Base-by-base conservation (phyloP, 2,888 invertebrate species). In the Peribatodes rhomboidaria region DNA sequence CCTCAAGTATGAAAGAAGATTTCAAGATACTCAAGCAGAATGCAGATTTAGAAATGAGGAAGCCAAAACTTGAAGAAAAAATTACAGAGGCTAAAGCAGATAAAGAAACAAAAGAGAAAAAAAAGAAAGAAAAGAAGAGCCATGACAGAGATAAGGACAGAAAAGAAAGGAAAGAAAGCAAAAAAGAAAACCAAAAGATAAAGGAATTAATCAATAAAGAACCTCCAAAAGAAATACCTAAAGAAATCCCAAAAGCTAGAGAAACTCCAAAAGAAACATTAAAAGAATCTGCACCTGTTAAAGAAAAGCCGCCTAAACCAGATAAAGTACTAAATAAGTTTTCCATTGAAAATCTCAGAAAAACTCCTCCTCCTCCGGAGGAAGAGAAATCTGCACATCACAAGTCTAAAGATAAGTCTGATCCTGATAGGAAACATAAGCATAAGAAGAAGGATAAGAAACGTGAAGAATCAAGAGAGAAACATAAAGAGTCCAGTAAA, bases 391-490 rank as follows among this genome's bases (percentile, higher is more conserved):
- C 78, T 59, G 89, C 89, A 69, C 84, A 73, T 70, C 87, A 87
- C 47, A 94, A 93, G 76, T 79, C 88, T 58, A 93, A 91, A 81
- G 94, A 94, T 18, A 94, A 94, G 75, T 88, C 90, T 60, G 91
- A 94, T 62, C 83, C 87, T 50, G 94, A 94, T 77, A 90, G 93
- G 68, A 94, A 94, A 74, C 94, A 95, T 71, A 95, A 95, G 79
- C 94, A 95, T 71, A 95, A 95, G 86, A 95, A 95, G 81, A 95
- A 95, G 81, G 95, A 95, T 70, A 96, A 96, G 76, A 96, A 95
- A 78, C 94, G 94, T 59, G 93, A 95, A 78, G 95, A 96, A 71
- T 90, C 91, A 16, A 94, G 94, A 74, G 95, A 95, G 50, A 95
- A 94, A 76, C 95, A 95, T 50, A 94, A 94, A 73, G 95, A 95